phyloP scores from a whole-genome alignment of 2,113 vertebrate genomes.

The Phainopepla nitens region DNA sequence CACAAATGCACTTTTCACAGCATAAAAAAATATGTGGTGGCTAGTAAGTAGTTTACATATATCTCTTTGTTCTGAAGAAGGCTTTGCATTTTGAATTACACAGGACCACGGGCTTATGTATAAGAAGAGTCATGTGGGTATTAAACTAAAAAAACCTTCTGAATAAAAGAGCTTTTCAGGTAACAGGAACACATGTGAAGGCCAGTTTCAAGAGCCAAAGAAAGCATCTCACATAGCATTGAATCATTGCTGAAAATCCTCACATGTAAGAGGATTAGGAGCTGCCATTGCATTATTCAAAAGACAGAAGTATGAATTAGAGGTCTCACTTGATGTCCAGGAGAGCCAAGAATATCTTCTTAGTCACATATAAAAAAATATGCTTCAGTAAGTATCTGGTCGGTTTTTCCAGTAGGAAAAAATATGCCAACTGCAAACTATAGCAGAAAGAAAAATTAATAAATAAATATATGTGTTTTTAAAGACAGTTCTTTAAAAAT shows the following conservation, averaged over 20 bases:
- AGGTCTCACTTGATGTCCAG: constrained; percentile 11
- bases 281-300: constrained; percentile 36
- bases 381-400: background rate
- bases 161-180: background rate
- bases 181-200: background rate
- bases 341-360: background rate
- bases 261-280: constrained; percentile 26
- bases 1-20: background rate
- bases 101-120: background rate
- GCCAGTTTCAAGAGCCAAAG: background rate
- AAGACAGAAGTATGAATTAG: constrained; percentile 38
- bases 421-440: background rate
- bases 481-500: background rate
- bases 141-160: background rate
- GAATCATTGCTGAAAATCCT: constrained; percentile 23
- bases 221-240: background rate
- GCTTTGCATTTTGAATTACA: background rate
- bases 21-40: background rate
- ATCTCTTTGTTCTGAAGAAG: background rate
- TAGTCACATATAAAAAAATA: background rate
- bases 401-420: background rate
- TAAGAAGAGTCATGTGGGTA: background rate
- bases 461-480: background rate
- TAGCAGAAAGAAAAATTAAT: background rate
- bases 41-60: background rate